Percentiles rank a stretch among this genome's conserved stretches.
phyloP scores from a whole-genome alignment of 2,113 vertebrate species.

The Salvelinus fontinalis region DNA sequence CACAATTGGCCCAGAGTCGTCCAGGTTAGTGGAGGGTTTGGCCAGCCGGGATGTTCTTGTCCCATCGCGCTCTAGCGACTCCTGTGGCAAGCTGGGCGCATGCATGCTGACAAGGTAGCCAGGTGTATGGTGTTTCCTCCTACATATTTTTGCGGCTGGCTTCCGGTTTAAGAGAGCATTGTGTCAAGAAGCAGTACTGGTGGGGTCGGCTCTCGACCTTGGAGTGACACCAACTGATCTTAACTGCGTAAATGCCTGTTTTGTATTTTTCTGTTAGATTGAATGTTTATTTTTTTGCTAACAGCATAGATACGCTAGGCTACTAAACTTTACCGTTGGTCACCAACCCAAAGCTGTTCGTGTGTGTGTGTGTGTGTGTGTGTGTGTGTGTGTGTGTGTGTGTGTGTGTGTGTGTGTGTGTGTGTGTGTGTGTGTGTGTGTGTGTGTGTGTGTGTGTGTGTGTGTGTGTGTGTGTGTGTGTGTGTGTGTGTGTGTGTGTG shows the following conservation, averaged over 20 bases:
- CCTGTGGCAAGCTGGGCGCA: too few species aligned
- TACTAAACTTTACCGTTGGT: slow-evolving; percentile 9
- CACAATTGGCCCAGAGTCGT: too few species aligned
- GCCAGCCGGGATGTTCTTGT: too few species aligned
- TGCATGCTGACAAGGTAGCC: too few species aligned
- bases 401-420: too few species aligned
- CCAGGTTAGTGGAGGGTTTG: too few species aligned
- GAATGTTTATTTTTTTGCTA: slow-evolving; percentile 33
- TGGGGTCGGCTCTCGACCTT: not conserved
- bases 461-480: too few species aligned
- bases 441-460: not conserved
- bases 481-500: too few species aligned
- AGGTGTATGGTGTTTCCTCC: not conserved
- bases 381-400: not conserved
- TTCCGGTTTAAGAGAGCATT: not conserved
- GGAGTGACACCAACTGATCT: slow-evolving; percentile 28
- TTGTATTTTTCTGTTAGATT: slow-evolving; percentile 49
- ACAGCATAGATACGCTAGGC: slow-evolving; percentile 30
- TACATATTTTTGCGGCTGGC: slow-evolving; percentile 39
- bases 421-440: too few species aligned
- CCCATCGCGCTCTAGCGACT: too few species aligned
- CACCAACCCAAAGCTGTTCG: slow-evolving; percentile 12
- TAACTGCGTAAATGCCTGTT: slow-evolving; percentile 53
- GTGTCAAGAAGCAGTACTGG: too few species aligned
- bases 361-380: not conserved